phyloP scores from a whole-genome alignment of 2,113 vertebrate genomes.

The Ciconia maguari region DNA sequence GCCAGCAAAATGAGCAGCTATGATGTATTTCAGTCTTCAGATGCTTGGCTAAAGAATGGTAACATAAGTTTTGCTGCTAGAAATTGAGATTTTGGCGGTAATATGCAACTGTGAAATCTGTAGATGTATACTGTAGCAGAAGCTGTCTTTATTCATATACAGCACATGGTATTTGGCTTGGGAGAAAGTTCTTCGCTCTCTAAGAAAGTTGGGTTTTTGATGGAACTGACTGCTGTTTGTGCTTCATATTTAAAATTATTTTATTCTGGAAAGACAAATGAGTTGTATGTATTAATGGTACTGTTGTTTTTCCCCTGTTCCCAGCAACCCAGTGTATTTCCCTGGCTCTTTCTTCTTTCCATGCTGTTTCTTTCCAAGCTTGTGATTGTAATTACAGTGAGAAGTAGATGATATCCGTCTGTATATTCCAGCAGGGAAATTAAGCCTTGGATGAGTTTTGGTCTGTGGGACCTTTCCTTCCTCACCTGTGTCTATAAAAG shows the following conservation, averaged over 20 bases:
- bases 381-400: neutral
- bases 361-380: neutral
- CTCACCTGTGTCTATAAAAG: neutral
- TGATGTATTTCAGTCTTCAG: conserved; percentile 21
- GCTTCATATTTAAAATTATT: neutral
- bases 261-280: neutral
- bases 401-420: neutral
- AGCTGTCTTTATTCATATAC: conserved; percentile 49
- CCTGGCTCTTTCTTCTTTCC: neutral
- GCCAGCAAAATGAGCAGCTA: conserved; percentile 47
- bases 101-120: conserved; percentile 55
- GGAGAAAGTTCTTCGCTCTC: neutral
- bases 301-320: neutral
- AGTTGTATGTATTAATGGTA: neutral
- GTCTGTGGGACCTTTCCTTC: neutral
- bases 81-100: conserved; percentile 47
- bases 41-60: conserved; percentile 34
- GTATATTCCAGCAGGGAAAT: neutral
- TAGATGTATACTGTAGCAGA: conserved; percentile 51
- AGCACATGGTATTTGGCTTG: conserved; percentile 47
- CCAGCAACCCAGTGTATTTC: neutral
- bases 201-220: conserved; percentile 1
- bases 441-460: neutral
- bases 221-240: neutral
- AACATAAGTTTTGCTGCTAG: conserved; percentile 51